These are phyloP conservation scores for Pachycephala philippinensis DNA, from an alignment of 2,113 vertebrate species.

Conservation along the genomic window DNA sequence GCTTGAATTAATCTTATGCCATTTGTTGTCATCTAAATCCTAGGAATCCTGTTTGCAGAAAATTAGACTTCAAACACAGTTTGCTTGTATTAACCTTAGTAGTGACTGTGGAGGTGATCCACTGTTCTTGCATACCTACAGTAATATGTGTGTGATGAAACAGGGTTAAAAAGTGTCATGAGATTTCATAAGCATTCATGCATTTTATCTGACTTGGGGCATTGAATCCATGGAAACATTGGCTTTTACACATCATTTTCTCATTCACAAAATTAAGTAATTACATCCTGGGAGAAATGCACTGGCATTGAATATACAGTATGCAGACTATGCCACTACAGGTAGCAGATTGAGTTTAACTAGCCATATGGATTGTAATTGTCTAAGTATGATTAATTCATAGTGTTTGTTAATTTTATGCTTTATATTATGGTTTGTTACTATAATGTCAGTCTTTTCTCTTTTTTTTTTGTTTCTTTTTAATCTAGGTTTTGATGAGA, in stretches of 20 bases:
- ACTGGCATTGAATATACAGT: conserved; percentile 44
- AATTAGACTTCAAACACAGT: background rate
- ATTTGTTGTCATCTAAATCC: background rate
- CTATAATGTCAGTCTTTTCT: conserved; percentile 71
- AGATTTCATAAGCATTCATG: background rate
- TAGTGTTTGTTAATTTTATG: conserved; percentile 96
- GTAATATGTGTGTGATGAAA: background rate
- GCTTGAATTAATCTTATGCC: background rate
- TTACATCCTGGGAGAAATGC: conserved; percentile 50
- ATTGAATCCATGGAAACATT: conserved; percentile 46
- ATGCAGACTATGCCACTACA: conserved; percentile 65
- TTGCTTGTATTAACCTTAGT: background rate
- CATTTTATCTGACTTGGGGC: conserved; percentile 26
- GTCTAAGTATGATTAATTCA: conserved; percentile 89
- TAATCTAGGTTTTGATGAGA: conserved; percentile 74
- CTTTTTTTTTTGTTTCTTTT: conserved; percentile 41
- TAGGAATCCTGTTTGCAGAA: background rate
- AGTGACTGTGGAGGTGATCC: background rate
- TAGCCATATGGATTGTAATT: conserved; percentile 98
- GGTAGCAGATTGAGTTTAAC: conserved; percentile 97
- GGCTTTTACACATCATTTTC: conserved; percentile 64
- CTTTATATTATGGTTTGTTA: conserved; percentile 93
- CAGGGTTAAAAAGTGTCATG: background rate
- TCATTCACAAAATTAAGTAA: conserved; percentile 73
- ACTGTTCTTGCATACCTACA: background rate